phyloP scores from a whole-genome alignment of 2,113 vertebrate species.

The Peromyscus leucopus region DNA sequence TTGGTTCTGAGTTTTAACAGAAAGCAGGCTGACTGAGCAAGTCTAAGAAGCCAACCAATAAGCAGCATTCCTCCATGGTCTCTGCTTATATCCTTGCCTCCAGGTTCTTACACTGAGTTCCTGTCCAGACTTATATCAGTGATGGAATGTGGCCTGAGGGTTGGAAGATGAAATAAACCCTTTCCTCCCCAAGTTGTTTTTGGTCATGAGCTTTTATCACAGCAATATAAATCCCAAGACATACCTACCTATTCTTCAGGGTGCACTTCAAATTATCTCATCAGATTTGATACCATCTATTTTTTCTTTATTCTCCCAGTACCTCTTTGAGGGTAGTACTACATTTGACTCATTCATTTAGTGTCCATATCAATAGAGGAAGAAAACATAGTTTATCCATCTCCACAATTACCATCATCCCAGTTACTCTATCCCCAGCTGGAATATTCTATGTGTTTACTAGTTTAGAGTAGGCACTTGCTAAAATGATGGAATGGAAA shows the following conservation, averaged over 20 bases:
- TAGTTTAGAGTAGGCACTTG: neutral
- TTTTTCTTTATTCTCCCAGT: neutral
- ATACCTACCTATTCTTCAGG: neutral
- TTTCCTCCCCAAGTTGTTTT: neutral
- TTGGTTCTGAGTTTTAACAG: neutral
- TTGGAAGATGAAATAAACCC: neutral
- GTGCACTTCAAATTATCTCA: neutral
- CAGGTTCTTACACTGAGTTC: neutral
- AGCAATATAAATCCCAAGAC: neutral
- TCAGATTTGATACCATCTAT: neutral
- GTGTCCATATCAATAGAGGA: neutral
- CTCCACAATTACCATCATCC: neutral
- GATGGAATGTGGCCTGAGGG: neutral
- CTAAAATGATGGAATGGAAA: neutral
- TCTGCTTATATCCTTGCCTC: neutral
- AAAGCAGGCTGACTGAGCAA: neutral
- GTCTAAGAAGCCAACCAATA: neutral
- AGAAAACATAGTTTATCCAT: neutral
- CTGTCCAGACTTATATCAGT: neutral
- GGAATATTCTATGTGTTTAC: neutral
- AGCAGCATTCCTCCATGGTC: neutral
- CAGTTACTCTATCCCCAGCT: neutral
- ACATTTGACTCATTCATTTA: constrained; percentile 1
- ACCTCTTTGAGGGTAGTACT: neutral
- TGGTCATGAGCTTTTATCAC: neutral